These are phyloP conservation scores for Diloba caeruleocephala DNA, from an alignment of 2,888 invertebrate genomes.

Conservation along the genomic window DNA sequence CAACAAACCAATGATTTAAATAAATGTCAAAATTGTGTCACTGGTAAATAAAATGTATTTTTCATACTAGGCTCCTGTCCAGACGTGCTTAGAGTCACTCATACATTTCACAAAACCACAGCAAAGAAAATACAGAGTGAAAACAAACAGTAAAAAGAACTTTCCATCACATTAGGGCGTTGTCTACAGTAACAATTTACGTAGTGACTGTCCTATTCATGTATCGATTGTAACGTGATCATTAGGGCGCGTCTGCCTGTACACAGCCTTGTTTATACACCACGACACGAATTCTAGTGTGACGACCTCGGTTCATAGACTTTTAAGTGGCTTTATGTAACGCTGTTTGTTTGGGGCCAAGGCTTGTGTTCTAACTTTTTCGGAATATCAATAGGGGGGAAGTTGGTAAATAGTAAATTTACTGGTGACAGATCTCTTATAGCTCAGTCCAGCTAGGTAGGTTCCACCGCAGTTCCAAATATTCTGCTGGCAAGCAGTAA, in stretches of 20 bases:
- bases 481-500: no score
- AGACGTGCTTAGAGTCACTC: no score
- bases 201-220: slow-evolving; percentile 33
- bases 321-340: slow-evolving; percentile 47
- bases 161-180: slow-evolving; percentile 52
- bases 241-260: slow-evolving; percentile 53
- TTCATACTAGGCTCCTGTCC: no score
- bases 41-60: no score
- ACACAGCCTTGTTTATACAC: slow-evolving; percentile 50
- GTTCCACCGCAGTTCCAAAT: no score
- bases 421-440: no score
- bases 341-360: slow-evolving; percentile 36
- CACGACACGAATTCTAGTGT: slow-evolving; percentile 49
- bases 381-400: slow-evolving; percentile 14
- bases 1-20: no score
- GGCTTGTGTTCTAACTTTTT: slow-evolving; percentile 39
- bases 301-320: slow-evolving; percentile 49
- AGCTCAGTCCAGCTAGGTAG: no score
- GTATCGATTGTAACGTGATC: slow-evolving; percentile 60
- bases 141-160: slow-evolving; percentile 15
- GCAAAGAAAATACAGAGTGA: slow-evolving; percentile 1
- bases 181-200: slow-evolving; percentile 52
- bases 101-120: no score
- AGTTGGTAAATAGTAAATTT: no score
- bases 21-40: no score